Evolutionary conservation across 2,888 invertebrate genomes (phyloP), one percentile per base, ranked within the genome.

Genomic region (Pseudococcus longispinus): DNA sequence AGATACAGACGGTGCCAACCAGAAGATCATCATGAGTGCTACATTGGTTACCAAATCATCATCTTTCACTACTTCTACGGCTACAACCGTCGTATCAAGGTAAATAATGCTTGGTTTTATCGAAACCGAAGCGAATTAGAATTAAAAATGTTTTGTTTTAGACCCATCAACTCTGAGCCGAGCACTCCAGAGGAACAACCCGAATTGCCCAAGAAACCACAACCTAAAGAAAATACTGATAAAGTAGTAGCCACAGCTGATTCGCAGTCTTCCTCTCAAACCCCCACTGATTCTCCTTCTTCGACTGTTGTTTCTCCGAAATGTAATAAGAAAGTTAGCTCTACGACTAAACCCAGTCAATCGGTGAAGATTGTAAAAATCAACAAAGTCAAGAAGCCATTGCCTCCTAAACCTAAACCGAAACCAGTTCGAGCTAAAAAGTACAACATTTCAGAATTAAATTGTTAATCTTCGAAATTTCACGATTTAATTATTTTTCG

Each of bases 1-100:
- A 55, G 94, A 93, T 0, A 93, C 93, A 0, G 93, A 94, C 89
- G 93, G 94, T 2, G 93, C 93, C 0, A 93, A 93, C 89, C 93
- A 93, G 87, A 91, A 93, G 88, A 93, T 94, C 42, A 90, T 92
- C 84, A 92, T 94, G 91, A 92, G 93, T 88, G 94, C 94, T 0
- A 93, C 94, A 85, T 90, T 94, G 15, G 93, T 94, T 13, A 94
- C 93, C 0, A 93, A 94, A 89, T 92, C 93, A 8, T 88, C 89
- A 26, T 86, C 88, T 0, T 77, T 55, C 23, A 87, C 87, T 18
- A 87, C 88, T 0, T 87, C 77, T n/a, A 46, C 80, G 6, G 42
- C 77, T 42, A 77, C 86, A 2, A 51, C 77, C 20, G 80, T 86
- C 18, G 26, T 37, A 29, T 46, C 86, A 0, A 86, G 32, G 86